phyloP scores from a whole-genome alignment of 2,888 invertebrate genomes.

The Oligia fasciuncula region DNA sequence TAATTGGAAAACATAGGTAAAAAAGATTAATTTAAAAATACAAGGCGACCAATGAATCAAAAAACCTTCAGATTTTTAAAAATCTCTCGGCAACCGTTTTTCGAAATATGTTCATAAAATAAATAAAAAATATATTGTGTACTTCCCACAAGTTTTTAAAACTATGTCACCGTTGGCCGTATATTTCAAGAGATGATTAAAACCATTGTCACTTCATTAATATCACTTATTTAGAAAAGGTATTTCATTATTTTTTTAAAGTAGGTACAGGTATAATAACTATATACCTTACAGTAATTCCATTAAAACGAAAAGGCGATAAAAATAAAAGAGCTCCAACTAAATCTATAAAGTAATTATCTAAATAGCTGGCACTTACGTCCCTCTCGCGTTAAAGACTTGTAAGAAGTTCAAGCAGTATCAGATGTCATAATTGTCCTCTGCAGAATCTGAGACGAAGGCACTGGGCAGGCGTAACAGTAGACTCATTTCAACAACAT shows the following conservation, averaged over 20 bases:
- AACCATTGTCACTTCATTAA: not conserved
- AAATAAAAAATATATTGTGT: not conserved
- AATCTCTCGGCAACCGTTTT: not conserved
- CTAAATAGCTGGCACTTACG: conserved; percentile 62
- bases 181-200: not conserved
- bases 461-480: conserved; percentile 40
- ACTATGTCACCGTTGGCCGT: not conserved
- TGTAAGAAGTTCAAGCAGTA: conserved; percentile 73
- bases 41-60: not conserved
- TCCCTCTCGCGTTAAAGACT: conserved; percentile 66
- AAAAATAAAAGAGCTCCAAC: conserved; percentile 28
- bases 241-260: not conserved
- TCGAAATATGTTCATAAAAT: not conserved
- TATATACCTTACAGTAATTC: not conserved
- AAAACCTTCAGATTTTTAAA: not conserved
- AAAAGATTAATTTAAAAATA: not conserved
- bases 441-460: conserved; percentile 62
- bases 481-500: not conserved
- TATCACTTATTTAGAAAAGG: not conserved
- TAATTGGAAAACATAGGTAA: not conserved
- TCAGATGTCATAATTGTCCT: conserved; percentile 78
- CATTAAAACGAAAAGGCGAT: not conserved
- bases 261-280: not conserved
- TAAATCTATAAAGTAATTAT: conserved; percentile 72
- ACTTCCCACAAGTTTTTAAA: not conserved